These are phyloP conservation scores for Calliopsis andreniformis DNA, from an alignment of 1,140 invertebrate species.

Conservation along the genomic window DNA sequence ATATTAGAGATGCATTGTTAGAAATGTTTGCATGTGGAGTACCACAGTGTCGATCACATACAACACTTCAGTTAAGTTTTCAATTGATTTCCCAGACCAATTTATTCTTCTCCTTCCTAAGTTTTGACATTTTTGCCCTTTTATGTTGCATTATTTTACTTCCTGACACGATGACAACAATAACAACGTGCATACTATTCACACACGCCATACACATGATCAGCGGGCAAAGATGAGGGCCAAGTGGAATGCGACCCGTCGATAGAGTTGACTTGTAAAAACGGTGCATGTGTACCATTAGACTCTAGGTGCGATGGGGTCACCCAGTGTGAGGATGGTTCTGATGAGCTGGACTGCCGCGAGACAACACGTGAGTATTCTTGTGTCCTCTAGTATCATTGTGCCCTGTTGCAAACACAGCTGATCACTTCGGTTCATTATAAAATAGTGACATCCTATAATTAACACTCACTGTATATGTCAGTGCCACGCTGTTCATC, in stretches of 20 bases:
- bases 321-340: slow-evolving; percentile 81
- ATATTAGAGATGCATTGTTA: too few species aligned
- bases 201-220: slow-evolving; percentile 15
- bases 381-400: not conserved
- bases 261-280: slow-evolving; percentile 71
- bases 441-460: not conserved
- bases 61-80: not conserved
- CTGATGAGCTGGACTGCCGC: slow-evolving; percentile 80
- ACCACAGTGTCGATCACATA: too few species aligned
- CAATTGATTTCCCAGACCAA: not conserved
- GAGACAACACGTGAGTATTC: slow-evolving; percentile 25
- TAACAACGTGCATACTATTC: not conserved
- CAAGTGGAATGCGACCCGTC: slow-evolving; percentile 68
- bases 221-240: slow-evolving; percentile 12
- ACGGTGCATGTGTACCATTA: slow-evolving; percentile 82
- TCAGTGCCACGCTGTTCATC: too few species aligned
- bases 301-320: slow-evolving; percentile 79
- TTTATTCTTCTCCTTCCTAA: slow-evolving; percentile 35
- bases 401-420: not conserved
- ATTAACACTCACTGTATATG: not conserved
- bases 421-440: not conserved
- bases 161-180: not conserved
- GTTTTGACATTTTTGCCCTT: slow-evolving; percentile 2
- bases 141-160: slow-evolving; percentile 28
- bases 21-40: too few species aligned